A percentile compares a stretch with the other conserved stretches of the same genome.
These are phyloP conservation scores for Zaprionus ghesquierei DNA, from an alignment of 1,140 invertebrate genomes.

Conservation along the genomic window DNA sequence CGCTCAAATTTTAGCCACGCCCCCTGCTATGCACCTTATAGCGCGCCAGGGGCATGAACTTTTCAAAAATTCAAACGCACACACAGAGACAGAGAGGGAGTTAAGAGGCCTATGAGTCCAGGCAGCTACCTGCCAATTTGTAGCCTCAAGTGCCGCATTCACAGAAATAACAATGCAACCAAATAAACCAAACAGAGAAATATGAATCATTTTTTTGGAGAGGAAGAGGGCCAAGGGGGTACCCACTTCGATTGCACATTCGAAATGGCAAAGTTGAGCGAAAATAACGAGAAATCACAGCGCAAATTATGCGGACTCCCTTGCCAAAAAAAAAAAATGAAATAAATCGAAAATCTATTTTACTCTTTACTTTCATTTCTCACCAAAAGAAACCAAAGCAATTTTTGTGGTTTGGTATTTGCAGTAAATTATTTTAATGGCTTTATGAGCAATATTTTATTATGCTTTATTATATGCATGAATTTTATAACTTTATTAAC, in stretches of 20 bases:
- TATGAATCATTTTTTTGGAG: conserved; percentile 65
- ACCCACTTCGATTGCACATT: conserved; percentile 16
- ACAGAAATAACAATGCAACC: conserved; percentile 9
- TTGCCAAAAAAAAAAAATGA: conserved; percentile 14
- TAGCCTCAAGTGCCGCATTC: conserved; percentile 27
- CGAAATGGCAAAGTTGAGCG: conserved; percentile 61
- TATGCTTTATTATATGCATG: background rate
- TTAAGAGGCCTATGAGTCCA: background rate
- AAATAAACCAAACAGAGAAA: conserved; percentile 32
- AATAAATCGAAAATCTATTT: conserved; percentile 17
- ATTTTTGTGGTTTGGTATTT: background rate
- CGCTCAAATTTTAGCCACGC: conserved; percentile 34
- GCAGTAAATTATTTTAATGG: background rate
- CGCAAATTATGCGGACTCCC: conserved; percentile 30
- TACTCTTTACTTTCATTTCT: conserved; percentile 54
- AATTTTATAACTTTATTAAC: background rate
- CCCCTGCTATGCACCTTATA: conserved; percentile 22
- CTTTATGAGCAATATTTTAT: background rate
- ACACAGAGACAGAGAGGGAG: conserved; percentile 21
- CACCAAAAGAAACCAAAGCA: background rate
- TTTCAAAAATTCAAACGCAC: conserved; percentile 35
- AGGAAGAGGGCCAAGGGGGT: background rate
- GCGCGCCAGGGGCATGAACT: conserved; percentile 54
- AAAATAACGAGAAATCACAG: conserved; percentile 39
- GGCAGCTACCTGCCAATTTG: conserved; percentile 42